Percentiles rank a stretch among this genome's conserved stretches.
phyloP scores from a whole-genome alignment of 2,888 invertebrate genomes.

The Meliscaeva auricollis region DNA sequence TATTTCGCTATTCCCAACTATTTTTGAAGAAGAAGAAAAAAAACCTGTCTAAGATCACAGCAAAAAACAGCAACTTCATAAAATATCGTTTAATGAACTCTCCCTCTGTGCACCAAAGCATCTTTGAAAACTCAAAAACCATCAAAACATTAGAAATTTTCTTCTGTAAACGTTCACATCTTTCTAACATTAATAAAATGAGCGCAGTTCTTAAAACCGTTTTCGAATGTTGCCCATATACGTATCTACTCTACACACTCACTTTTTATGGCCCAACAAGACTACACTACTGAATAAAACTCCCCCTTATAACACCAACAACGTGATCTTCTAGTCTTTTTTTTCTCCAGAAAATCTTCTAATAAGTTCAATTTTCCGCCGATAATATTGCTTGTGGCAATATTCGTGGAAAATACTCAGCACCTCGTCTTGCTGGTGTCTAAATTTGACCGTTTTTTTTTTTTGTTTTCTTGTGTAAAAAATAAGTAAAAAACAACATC shows the following conservation, averaged over 20 bases:
- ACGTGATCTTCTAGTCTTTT: constrained; percentile 20
- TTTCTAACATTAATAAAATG: constrained; percentile 11
- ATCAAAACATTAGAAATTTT: constrained; percentile 31
- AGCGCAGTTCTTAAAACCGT: constrained; percentile 56
- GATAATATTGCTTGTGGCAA: constrained; percentile 49
- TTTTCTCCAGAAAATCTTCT: constrained; percentile 31
- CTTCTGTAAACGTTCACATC: constrained; percentile 27
- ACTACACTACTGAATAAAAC: constrained; percentile 51
- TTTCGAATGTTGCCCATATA: constrained; percentile 60
- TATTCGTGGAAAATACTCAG: constrained; percentile 58
- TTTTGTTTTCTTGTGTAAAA: neutral
- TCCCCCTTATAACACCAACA: constrained; percentile 24
- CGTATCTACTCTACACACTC: constrained; percentile 13
- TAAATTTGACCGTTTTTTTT: constrained; percentile 53
- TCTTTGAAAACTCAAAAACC: constrained; percentile 29
- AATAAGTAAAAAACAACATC: constrained; percentile 62
- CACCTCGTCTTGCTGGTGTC: constrained; percentile 45
- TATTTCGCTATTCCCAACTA: neutral
- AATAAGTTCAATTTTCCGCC: constrained; percentile 55
- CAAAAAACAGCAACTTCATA: constrained; percentile 59
- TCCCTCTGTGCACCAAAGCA: constrained; percentile 40
- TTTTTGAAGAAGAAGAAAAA: too few relatives aligned
- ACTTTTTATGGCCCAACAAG: constrained; percentile 57
- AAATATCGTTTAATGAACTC: constrained; percentile 73
- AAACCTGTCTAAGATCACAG: constrained; percentile 12